Base-by-base conservation (phyloP, 2,888 invertebrate genomes). In the Xanthia togata region DNA sequence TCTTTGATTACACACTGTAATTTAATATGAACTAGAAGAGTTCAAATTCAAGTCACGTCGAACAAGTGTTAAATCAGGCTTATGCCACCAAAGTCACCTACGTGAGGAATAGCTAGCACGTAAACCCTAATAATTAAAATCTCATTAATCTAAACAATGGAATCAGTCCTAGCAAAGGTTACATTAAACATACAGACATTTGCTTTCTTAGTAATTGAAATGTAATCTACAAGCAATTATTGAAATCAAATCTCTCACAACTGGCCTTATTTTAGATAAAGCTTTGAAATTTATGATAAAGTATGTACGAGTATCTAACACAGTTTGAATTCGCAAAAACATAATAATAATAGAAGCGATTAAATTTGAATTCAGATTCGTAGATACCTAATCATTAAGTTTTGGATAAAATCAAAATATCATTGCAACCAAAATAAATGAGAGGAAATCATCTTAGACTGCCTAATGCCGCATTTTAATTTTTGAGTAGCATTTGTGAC, bases 81-180 rank as follows among this genome's bases (percentile, higher is more conserved):
- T 50, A 41, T 5, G 6, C 0, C 17, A 26, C 17, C 12, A 44
- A 64, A 57, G 57, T 41, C 31, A 79, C 60, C 20, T 31, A 57
- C 8, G 35, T 23, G 35, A 59, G n/a, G 38, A 17, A n/a, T 3
- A 35, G 31, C 35, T 50, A 26, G 41, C 23, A 23, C 35, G 57
- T 26, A 26, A 44, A 44, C 2, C 20, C 3, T 20, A 55, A 44
- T 72, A 50, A 50, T 79, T 72, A 65, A 59, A 78, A 73, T 44
- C 44, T 59, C 55, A 79, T 77, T 79, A 71, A 62, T 70, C 17
- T 53, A n/a, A 60, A 70, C 60, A 70, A 31, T 70, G 4, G 2
- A 70, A 70, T 44, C 23, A 38, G 20, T 31, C 9, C 26, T 47
- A 23, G 9, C 35, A 62, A 77, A 62, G 44, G 70, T 55, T 31